Base-by-base conservation (phyloP, 2,797 vertebrate genomes). In the Cygnus olor region DNA sequence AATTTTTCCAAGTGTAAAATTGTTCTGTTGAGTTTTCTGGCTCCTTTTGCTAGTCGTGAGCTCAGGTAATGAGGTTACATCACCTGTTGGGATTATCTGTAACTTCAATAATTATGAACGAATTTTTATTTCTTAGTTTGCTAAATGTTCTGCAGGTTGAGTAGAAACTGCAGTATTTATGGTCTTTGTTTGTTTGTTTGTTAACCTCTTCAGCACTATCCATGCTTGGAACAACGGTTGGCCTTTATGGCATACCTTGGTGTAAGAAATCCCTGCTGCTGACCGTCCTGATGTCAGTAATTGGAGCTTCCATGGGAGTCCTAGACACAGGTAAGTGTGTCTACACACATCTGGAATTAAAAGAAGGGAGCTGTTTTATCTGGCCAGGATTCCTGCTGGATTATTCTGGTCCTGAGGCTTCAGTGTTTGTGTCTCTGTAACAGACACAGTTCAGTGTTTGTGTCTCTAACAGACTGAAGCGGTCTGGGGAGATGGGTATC, bases 251-350 rank as follows among this genome's bases (percentile, higher is more conserved):
- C 1, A 98, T 99, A 64, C 99, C 99, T 1, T 99, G 99, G 97
- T 99, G 97, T 95, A 98, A 97, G 88, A 95, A 88, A 22, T 93
- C 96, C 6, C 24, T 97, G 27, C 64, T 98, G 22, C 54, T 98
- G 45, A 97, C 96, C 34, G n/a, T 58, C 90, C 90, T 99, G 80
- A 99, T 99, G 98, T 98, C 98, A 56, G 77, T 98, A 88, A 98
- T 99, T 20, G 99, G 99, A 32, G 93, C 98, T 60, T 98, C 99
- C 4, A 98, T 99, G 98, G 99, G 99, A 18, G 88, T 99, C 92
- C 96, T 99, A 93, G 99, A 99, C 86, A 99, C 99, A 97, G 99
- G 99, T 99, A 90, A 95, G 97, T 95, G 85, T 16, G 42, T 44
- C 42, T 44, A 44, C 42, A 63, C 40, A 10, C 11, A 4, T 54